These are phyloP conservation scores for Hippoglossus stenolepis DNA, from an alignment of 2,113 vertebrate genomes.

Conservation along the genomic window DNA sequence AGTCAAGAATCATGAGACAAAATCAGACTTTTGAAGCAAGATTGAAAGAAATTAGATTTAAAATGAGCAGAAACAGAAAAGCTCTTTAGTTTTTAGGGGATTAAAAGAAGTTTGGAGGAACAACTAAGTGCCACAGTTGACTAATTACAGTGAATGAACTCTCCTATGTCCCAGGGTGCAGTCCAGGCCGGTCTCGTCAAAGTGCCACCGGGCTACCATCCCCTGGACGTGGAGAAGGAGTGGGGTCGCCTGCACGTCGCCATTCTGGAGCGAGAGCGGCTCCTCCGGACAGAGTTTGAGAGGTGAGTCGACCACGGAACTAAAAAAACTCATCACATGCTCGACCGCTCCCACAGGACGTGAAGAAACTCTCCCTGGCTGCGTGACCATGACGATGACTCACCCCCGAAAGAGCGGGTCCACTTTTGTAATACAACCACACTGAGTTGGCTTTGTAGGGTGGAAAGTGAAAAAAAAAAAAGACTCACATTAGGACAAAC, in stretches of 20 bases:
- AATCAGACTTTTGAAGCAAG: no score
- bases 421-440: not conserved
- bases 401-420: slow-evolving; percentile 32
- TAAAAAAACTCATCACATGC: slow-evolving; percentile 30
- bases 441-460: slow-evolving; percentile 33
- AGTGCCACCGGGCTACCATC: slow-evolving; percentile 89
- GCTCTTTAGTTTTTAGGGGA: no score
- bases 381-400: slow-evolving; percentile 57
- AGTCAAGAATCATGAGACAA: not conserved
- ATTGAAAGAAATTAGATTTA: no score
- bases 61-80: no score
- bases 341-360: slow-evolving; percentile 4
- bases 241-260: slow-evolving; percentile 94
- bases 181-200: slow-evolving; percentile 90
- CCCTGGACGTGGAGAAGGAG: slow-evolving; percentile 95
- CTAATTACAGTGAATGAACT: not conserved
- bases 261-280: slow-evolving; percentile 92
- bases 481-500: slow-evolving; percentile 20
- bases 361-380: not conserved
- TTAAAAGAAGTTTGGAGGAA: no score
- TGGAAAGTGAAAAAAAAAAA: slow-evolving; percentile 11
- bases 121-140: not conserved
- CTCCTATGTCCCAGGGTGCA: slow-evolving; percentile 75
- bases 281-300: slow-evolving; percentile 90
- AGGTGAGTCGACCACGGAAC: slow-evolving; percentile 58